Evolutionary conservation across 2,888 invertebrate genomes (phyloP).

Genomic region (Ligdia adustata): DNA sequence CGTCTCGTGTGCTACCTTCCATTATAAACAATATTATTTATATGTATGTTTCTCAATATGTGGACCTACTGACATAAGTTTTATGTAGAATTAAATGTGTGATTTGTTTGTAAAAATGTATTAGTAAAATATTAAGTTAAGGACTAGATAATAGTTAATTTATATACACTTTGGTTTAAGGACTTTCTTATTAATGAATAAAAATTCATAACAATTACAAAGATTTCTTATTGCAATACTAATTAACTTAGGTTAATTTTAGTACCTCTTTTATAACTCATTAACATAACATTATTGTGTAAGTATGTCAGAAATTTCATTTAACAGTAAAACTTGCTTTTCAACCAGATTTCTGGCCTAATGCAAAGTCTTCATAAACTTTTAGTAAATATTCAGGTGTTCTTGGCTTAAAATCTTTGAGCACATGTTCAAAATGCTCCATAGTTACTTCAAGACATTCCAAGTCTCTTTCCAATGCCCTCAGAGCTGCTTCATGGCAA

Average conservation of each 20-base stretch:
- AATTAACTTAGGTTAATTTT: conserved; percentile 2
- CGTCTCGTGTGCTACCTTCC: too few relatives aligned
- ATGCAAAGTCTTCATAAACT: conserved; percentile 88
- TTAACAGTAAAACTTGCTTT: conserved; percentile 12
- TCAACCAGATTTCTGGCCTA: conserved; percentile 66
- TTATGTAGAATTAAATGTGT: too few relatives aligned
- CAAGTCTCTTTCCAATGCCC: conserved; percentile 91
- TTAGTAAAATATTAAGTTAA: conserved; percentile 40
- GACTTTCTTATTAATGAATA: conserved; percentile 57
- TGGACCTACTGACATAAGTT: too few relatives aligned
- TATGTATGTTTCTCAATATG: too few relatives aligned
- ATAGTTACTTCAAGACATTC: conserved; percentile 84
- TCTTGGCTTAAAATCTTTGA: conserved; percentile 89
- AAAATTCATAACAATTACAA: conserved; percentile 40
- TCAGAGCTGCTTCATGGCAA: conserved; percentile 96
- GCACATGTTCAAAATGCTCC: conserved; percentile 89
- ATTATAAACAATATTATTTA: too few relatives aligned
- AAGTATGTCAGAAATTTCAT: too few relatives aligned
- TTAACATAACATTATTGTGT: too few relatives aligned
- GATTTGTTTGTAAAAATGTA: conserved; percentile 29
- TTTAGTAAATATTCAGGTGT: conserved; percentile 88
- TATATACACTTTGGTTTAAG: conserved; percentile 56
- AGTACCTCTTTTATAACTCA: too few relatives aligned
- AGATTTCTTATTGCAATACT: conserved; percentile 1
- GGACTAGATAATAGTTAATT: conserved; percentile 59